Base-by-base conservation (phyloP, 2,888 invertebrate genomes). In the Gryllus longicercus region DNA sequence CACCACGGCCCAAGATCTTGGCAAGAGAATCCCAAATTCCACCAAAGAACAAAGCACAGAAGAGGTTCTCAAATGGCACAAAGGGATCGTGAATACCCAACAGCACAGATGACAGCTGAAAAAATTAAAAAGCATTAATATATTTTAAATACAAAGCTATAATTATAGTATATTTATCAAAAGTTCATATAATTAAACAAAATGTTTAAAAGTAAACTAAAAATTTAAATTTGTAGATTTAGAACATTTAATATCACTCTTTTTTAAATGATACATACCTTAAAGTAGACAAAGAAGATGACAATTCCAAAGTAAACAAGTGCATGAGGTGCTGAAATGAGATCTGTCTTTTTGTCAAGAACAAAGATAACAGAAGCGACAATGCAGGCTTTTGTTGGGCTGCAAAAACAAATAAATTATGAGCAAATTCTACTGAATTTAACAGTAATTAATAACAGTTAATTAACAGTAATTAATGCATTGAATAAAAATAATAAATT, bases 1-100 rank as follows among this genome's bases (percentile, higher is more conserved):
- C 94, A 80, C 93, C 94, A 85, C 92, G 92, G 85, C 95, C 94
- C 84, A 97, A 91, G 82, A 97, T 92, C 87, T 95, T 94, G 82
- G 95, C 95, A 85, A 99, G 90, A 74, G 97, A 97, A 89, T 99
- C 99, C 96, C 98, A 98, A 87, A 99, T 95, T 80, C 99, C 99
- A 75, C 99, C 99, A 88, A 99, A 92, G 90, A 97, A 97, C 79
- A 98, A 89, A 38, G 98, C 97, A 87, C 98, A 99, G 89, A 96
- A 94, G 81, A 99, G 90, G 88, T 99, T 99, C 90, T 99, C 99
- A 87, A 99, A 97, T 18, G 99, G 99, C 85, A 97, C 93, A 89
- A 99, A 99, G 74, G 99, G 99, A 90, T 99, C 99, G 86, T 97
- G 97, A 85, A 99, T 98, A 84, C 98, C 97, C 85, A 99, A 90